Evolutionary conservation across 2,797 vertebrate species (phyloP).

Genomic region (Oreortyx pictus): DNA sequence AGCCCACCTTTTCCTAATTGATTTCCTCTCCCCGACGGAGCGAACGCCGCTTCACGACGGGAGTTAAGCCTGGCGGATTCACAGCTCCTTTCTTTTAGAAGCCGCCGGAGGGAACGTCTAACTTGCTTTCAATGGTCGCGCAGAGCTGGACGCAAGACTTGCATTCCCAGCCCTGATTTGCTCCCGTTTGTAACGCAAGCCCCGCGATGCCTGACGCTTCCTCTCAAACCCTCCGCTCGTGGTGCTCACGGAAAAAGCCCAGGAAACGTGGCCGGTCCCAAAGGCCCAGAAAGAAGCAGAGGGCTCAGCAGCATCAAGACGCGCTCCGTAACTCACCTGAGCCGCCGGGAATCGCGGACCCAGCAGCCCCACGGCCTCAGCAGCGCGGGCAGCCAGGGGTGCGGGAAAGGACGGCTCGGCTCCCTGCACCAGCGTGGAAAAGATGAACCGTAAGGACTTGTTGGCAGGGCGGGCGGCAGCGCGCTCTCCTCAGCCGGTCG

Average conservation of each 20-base stretch:
- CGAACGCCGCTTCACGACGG: background rate
- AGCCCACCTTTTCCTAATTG: background rate
- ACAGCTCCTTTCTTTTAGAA: background rate
- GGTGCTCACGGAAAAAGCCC: conserved; percentile 33
- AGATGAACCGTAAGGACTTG: background rate
- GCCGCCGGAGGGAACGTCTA: background rate
- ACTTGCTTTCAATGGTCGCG: background rate
- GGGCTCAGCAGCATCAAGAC: background rate
- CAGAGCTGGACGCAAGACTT: background rate
- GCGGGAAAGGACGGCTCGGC: conserved; percentile 28
- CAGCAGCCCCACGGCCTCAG: background rate
- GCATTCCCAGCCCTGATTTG: background rate
- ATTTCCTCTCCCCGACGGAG: background rate
- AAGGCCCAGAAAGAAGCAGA: background rate
- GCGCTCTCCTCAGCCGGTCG: accelerated
- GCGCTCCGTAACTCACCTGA: background rate
- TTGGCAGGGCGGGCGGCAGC: accelerated
- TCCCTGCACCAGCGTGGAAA: background rate
- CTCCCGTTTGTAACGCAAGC: background rate
- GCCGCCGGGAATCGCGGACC: background rate
- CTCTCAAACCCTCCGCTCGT: conserved; percentile 33
- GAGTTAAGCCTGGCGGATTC: background rate
- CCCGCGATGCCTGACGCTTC: background rate
- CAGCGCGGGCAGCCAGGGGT: background rate
- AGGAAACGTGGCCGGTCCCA: background rate